Evolutionary conservation across 1,140 invertebrate genomes (phyloP), one percentile per base, ranked within the genome.

Genomic region (Gonatopus flavifemur): DNA sequence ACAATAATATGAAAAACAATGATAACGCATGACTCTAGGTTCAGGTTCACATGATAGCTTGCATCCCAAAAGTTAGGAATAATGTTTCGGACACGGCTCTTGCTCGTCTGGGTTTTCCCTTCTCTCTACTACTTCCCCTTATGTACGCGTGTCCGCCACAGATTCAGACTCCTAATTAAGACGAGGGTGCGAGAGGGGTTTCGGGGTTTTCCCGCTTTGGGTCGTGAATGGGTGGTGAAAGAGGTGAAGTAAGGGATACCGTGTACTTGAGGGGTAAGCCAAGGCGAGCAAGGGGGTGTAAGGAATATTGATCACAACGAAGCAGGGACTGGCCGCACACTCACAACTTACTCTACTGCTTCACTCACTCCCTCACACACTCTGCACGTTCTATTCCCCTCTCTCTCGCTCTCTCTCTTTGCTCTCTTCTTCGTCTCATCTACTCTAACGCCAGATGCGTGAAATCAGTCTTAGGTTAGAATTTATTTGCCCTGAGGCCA

Each of bases 151-250:
- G 81, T 83, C 81, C 81, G 80, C 81, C 80, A 77, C 81, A 83
- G 81, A 83, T 82, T 82, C 81, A 79, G 79, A 81, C 80, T 82
- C 81, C 81, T 82, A 83, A 83, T 83, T 83, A 83, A 82, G 81
- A 82, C 78, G 70, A 78, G 77, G 77, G 76, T 77, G 72, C 69
- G 65, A 76, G 70, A 69, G 70, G 70, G 71, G 70, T 64, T 70
- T 64, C 64, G 66, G 63, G 64, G 67, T 62, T 66, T 59, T 69
- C 57, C 52, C 33, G 52, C 36, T 31, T 46, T 24, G 55, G 52
- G 42, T 46, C 28, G 49, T 48, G 46, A 49, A 48, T 49, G 37
- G 38, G 39, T 49, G 55, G 41, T 44, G 45, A 49, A 43, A 54
- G 61, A 49, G 40, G 55, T 47, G 63, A 64, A 58, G 59, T 62